A percentile compares a stretch with the other conserved stretches of the same genome.
phyloP scores from a whole-genome alignment of 2,113 vertebrate species.

The Phrynosoma blainvillii region DNA sequence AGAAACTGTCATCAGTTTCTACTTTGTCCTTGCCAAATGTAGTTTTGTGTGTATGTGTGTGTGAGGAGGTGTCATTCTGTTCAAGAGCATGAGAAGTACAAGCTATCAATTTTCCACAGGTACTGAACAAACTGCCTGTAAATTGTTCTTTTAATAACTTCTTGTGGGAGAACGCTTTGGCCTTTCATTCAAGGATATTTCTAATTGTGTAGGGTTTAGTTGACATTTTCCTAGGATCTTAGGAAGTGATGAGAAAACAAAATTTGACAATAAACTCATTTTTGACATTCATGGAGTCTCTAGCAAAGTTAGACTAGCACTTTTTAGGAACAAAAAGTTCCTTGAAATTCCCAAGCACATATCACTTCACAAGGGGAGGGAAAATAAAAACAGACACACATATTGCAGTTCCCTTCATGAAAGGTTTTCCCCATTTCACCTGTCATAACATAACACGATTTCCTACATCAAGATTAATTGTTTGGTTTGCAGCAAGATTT shows the following conservation, averaged over 20 bases:
- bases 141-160: slow-evolving; percentile 64
- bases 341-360: slow-evolving; percentile 45
- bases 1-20: slow-evolving; percentile 17
- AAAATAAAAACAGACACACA: background rate
- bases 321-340: slow-evolving; percentile 36
- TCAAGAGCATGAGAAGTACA: slow-evolving; percentile 45
- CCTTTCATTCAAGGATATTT: slow-evolving; percentile 61
- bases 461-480: background rate
- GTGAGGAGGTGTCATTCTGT: background rate
- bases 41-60: background rate
- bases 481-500: background rate
- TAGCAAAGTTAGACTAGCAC: slow-evolving; percentile 48
- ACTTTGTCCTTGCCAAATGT: slow-evolving; percentile 6
- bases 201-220: slow-evolving; percentile 67
- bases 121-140: slow-evolving; percentile 62
- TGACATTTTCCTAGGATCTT: slow-evolving; percentile 70
- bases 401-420: background rate
- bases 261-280: slow-evolving; percentile 69
- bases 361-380: background rate
- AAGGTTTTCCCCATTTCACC: background rate
- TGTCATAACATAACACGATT: background rate
- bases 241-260: slow-evolving; percentile 58
- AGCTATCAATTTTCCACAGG: slow-evolving; percentile 53
- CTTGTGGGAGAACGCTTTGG: slow-evolving; percentile 58
- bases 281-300: slow-evolving; percentile 62